phyloP scores from a whole-genome alignment of 2,888 invertebrate species.

The Cetonia aurata region DNA sequence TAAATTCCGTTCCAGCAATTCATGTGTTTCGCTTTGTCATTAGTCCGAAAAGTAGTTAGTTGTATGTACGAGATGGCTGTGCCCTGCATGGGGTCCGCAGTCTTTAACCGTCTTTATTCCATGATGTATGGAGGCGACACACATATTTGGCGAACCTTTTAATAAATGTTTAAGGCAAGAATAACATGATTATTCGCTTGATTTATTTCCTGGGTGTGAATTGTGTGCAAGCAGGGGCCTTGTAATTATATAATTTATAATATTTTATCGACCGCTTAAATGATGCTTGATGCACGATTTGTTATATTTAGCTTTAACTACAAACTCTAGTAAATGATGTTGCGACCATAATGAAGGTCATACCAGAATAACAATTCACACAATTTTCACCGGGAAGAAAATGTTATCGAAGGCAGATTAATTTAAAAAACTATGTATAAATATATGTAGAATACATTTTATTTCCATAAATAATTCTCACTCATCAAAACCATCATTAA shows the following conservation, averaged over 20 bases:
- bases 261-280: conserved; percentile 7
- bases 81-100: no score
- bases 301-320: neutral
- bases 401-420: no score
- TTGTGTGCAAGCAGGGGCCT: conserved; percentile 10
- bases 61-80: neutral
- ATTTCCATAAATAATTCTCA: no score
- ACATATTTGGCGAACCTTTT: conserved; percentile 18
- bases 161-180: conserved; percentile 26
- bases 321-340: neutral
- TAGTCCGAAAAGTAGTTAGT: neutral
- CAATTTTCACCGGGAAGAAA: no score
- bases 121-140: neutral
- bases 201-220: conserved; percentile 16
- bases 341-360: neutral
- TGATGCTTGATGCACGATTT: conserved; percentile 11
- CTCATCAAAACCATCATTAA: no score
- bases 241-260: conserved; percentile 18
- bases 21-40: conserved; percentile 5
- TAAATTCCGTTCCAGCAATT: conserved; percentile 19
- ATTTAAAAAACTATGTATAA: no score
- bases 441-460: no score
- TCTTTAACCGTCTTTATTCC: conserved; percentile 3
- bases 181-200: conserved; percentile 17
- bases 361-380: neutral